These are phyloP conservation scores for Macrotrachela quadricornifera DNA, from an alignment of 1,140 invertebrate species.

Conservation along the genomic window DNA sequence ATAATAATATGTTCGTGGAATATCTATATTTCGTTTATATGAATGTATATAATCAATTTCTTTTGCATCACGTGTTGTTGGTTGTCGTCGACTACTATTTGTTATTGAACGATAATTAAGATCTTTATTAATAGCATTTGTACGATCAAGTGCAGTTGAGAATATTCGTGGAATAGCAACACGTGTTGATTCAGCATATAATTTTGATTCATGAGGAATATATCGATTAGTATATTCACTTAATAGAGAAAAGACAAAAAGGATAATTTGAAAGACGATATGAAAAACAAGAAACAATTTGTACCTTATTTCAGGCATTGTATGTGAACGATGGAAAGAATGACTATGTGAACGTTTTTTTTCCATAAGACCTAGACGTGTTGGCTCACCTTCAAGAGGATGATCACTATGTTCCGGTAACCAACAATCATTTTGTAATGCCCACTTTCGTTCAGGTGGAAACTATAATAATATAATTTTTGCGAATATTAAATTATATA, in stretches of 20 bases:
- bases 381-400: neutral
- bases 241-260: no score
- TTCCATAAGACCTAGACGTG: neutral
- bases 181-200: no score
- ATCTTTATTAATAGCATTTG: no score
- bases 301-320: no score
- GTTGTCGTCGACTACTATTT: neutral
- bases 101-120: no score
- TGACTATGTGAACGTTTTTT: neutral
- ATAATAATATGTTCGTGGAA: slow-evolving; percentile 7
- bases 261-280: no score
- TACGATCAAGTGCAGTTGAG: no score
- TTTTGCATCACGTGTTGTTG: neutral
- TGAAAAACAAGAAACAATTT: no score
- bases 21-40: neutral
- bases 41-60: slow-evolving; percentile 3
- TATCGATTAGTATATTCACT: neutral
- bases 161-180: no score
- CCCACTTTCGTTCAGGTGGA: slow-evolving; percentile 7
- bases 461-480: neutral
- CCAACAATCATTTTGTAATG: slow-evolving; percentile 1
- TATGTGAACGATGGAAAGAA: no score
- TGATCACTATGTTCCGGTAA: slow-evolving; percentile 6
- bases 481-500: no score
- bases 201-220: no score